A percentile compares a stretch with the other conserved stretches of the same genome.
Evolutionary conservation across 1,140 invertebrate genomes (phyloP).

Genomic region (Plectrocnemia conspersa): DNA sequence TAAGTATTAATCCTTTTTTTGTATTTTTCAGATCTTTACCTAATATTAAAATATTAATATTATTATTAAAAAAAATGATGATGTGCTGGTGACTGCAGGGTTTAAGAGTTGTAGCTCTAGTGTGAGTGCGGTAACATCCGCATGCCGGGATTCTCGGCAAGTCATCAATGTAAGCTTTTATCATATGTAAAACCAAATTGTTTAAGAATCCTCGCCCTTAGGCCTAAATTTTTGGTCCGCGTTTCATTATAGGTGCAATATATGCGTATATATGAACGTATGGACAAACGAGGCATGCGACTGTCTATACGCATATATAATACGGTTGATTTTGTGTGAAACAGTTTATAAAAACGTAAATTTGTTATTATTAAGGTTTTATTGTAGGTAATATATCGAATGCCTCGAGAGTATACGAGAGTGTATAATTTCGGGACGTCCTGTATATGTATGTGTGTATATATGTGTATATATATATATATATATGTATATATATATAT

Average conservation of each 20-base stretch:
- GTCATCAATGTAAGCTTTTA: conserved; percentile 36
- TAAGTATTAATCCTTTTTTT: conserved; percentile 37
- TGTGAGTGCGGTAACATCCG: conserved; percentile 31
- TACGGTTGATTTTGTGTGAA: conserved; percentile 33
- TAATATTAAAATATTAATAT: conserved; percentile 35
- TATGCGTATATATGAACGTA: too few species aligned
- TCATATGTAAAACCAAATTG: conserved; percentile 33
- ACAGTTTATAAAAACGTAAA: conserved; percentile 30
- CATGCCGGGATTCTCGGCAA: conserved; percentile 31
- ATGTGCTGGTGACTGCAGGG: conserved; percentile 37
- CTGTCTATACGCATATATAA: conserved; percentile 26
- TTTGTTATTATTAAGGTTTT: conserved; percentile 34
- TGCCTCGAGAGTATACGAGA: too few species aligned
- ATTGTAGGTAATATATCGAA: too few species aligned
- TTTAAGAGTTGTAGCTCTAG: conserved; percentile 36
- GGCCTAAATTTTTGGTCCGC: conserved; percentile 36
- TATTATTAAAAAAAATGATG: conserved; percentile 29
- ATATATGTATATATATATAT: too few species aligned
- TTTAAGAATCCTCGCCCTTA: conserved; percentile 35
- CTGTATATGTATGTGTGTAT: too few species aligned
- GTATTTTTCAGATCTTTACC: conserved; percentile 37
- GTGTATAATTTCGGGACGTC: too few species aligned
- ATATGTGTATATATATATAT: too few species aligned
- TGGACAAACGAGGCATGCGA: too few species aligned
- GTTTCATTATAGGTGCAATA: conserved; percentile 17